Base-by-base conservation (phyloP, 2,888 invertebrate genomes). In the Drosophila stalkeri region DNA sequence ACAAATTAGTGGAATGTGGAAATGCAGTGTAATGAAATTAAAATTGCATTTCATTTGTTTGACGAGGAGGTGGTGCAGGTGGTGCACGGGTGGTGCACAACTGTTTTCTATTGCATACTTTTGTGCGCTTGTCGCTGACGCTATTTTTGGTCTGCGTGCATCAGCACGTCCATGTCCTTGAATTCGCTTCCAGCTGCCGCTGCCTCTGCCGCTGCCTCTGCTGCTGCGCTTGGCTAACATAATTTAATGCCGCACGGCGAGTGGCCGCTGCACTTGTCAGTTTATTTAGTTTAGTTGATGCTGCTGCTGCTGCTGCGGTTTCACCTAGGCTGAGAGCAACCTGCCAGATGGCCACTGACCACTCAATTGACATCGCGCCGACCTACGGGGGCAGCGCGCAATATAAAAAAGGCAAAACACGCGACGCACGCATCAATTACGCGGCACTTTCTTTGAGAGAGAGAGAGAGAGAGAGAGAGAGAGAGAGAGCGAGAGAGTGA, bases 381-480 rank as follows among this genome's bases (percentile, higher is more conserved):
- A 82, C 86, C 86, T 85, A 77, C 75, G 60, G 16, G 2, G 52
- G 72, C 69, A 60, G 51, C 51, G 51, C n/a, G 18, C 62, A 57
- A 60, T 62, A 65, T 68, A n/a, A 52, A 61, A 65, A 56, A 59
- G 64, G 68, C 75, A 43, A 51, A 44, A 79, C 71, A 71, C 69
- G 85, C 72, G 72, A 77, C 73, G 64, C 80, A 84, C 86, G 86
- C 89, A 83, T 80, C 86, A 82, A 77, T 86, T 88, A 75, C 77
- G 83, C 73, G 86, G 86, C 81, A 77, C 86, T 83, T 86, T 85
- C 86, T 82, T 82, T 61, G 54, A 39, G 56, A 3, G 39, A 27
- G 41, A 27, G 11, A 54, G 39, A 1, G 35, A 16, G n/a, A 2
- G 56, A 20, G 55, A 2, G 37, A 9, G 52, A 16, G 18, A 3